Percentiles rank a stretch among this genome's conserved stretches.
These are phyloP conservation scores for Lamproptera curius DNA, from an alignment of 2,888 invertebrate species.

Conservation along the genomic window DNA sequence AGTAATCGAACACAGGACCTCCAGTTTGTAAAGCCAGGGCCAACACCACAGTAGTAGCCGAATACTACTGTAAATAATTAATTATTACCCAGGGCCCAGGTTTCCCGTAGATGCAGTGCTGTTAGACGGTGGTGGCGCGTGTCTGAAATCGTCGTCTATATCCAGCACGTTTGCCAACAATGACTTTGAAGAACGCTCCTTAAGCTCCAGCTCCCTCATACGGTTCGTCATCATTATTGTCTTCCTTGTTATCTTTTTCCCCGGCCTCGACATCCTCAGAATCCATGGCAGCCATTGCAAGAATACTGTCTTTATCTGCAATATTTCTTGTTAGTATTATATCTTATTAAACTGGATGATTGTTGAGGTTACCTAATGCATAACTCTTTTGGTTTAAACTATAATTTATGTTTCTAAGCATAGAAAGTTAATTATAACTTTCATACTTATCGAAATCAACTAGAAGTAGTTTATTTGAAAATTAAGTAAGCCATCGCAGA, in stretches of 20 bases:
- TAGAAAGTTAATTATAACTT: too few species aligned
- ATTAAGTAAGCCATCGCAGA: too few species aligned
- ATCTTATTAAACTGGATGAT: too few species aligned
- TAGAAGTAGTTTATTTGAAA: too few species aligned
- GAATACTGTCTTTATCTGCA: constrained; percentile 94
- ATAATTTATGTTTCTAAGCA: too few species aligned
- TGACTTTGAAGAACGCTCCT: constrained; percentile 96
- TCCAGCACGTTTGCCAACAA: constrained; percentile 96
- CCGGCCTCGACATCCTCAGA: constrained; percentile 96
- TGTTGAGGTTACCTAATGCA: too few species aligned
- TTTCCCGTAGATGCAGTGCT: constrained; percentile 80
- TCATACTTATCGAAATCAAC: too few species aligned
- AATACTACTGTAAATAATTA: too few species aligned
- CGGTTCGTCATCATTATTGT: constrained; percentile 93
- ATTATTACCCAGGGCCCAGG: constrained; percentile 80
- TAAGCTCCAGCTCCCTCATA: constrained; percentile 95
- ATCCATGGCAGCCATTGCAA: constrained; percentile 99
- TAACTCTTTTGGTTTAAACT: too few species aligned
- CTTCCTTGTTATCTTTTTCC: constrained; percentile 94
- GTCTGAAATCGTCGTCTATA: constrained; percentile 96
- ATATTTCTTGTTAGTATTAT: not conserved
- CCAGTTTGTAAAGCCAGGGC: too few species aligned
- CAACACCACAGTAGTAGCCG: too few species aligned
- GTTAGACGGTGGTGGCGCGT: constrained; percentile 82
- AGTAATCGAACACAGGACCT: too few species aligned